phyloP scores from a whole-genome alignment of 2,888 invertebrate species.

The Gastracanthus pulcherrimus region DNA sequence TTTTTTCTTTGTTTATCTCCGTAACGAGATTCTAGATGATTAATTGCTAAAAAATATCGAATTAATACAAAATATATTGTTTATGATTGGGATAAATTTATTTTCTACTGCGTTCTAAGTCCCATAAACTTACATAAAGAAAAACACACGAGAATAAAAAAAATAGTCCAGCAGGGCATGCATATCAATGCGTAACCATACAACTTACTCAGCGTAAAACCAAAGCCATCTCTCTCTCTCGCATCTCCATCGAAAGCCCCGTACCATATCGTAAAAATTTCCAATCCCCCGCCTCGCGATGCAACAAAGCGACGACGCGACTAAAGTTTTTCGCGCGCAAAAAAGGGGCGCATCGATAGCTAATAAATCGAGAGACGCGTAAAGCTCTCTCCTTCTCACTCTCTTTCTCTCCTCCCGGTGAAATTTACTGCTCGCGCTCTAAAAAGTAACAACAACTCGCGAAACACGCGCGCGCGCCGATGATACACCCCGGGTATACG shows the following conservation, averaged over 20 bases:
- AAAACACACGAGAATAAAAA: background rate
- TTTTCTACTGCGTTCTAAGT: background rate
- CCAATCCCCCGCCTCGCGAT: background rate
- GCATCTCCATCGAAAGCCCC: too few species aligned
- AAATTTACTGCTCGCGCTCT: slow-evolving; percentile 25
- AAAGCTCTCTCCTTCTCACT: too few species aligned
- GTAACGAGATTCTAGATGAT: too few species aligned
- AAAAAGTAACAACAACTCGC: slow-evolving; percentile 10
- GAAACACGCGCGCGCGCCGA: background rate
- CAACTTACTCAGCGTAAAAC: slow-evolving; percentile 10
- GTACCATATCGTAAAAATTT: slow-evolving; percentile 32
- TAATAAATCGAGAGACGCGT: slow-evolving; percentile 43
- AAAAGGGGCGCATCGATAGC: slow-evolving; percentile 16
- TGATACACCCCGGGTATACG: background rate
- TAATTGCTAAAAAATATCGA: too few species aligned
- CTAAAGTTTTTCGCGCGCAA: slow-evolving; percentile 1
- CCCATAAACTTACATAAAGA: background rate
- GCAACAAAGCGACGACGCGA: background rate
- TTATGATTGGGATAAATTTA: background rate
- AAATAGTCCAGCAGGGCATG: background rate
- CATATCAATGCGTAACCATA: background rate
- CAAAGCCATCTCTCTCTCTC: too few species aligned
- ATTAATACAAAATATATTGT: too few species aligned
- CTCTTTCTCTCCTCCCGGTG: background rate
- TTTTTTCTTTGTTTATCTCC: background rate